Conservation (phyloP, 2,888 invertebrate species). For the Anticlea derivata region DNA sequence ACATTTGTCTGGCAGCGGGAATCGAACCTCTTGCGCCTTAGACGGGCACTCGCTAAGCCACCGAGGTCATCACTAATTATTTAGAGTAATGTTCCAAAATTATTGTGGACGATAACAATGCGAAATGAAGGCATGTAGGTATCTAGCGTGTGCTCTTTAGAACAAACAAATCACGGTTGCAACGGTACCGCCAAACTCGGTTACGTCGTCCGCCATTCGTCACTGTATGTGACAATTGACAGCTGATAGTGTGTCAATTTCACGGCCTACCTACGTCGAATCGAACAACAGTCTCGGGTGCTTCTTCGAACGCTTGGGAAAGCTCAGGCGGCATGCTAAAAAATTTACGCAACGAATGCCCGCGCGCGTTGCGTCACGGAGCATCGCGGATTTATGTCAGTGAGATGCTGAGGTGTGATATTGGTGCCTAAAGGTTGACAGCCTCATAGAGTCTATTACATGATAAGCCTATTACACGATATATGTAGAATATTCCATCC, state of each 20-base stretch:
- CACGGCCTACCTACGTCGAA: slow-evolving; percentile 57
- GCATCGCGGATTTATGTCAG: slow-evolving; percentile 58
- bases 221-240: slow-evolving; percentile 54
- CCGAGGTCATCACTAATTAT: too few relatives aligned
- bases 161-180: slow-evolving; percentile 33
- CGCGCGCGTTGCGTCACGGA: slow-evolving; percentile 59
- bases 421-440: slow-evolving; percentile 26
- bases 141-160: slow-evolving; percentile 9
- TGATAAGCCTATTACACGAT: too few relatives aligned
- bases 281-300: slow-evolving; percentile 68
- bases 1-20: too few relatives aligned
- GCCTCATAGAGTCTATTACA: slow-evolving; percentile 17
- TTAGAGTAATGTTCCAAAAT: too few relatives aligned
- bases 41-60: too few relatives aligned
- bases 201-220: slow-evolving; percentile 67
- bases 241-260: slow-evolving; percentile 63
- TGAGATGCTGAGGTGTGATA: slow-evolving; percentile 40
- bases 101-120: background rate
- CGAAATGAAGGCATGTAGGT: background rate
- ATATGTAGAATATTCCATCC: too few relatives aligned
- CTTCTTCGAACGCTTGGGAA: slow-evolving; percentile 68
- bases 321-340: slow-evolving; percentile 78
- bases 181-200: slow-evolving; percentile 64
- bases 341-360: slow-evolving; percentile 71
- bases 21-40: too few relatives aligned